Evolutionary conservation across 2,888 invertebrate species (phyloP).

Genomic region (Xylota sylvarum): DNA sequence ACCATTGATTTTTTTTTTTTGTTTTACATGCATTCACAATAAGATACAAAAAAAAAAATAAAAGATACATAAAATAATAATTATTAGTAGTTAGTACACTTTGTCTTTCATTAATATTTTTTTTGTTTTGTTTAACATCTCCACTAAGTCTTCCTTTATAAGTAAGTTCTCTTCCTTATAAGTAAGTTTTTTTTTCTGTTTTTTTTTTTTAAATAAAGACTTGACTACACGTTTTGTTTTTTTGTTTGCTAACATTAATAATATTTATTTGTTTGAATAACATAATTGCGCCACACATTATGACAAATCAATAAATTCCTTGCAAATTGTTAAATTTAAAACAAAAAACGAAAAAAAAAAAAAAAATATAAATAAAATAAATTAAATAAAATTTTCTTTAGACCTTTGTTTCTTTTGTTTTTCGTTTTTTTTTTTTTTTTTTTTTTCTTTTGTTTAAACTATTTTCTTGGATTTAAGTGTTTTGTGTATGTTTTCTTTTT

Average conservation of each 20-base stretch:
- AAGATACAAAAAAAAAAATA: not conserved
- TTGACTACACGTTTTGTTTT: not conserved
- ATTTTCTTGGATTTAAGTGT: not conserved
- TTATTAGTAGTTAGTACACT: not conserved
- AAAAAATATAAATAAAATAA: too few relatives aligned
- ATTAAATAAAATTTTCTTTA: not conserved
- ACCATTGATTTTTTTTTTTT: not conserved
- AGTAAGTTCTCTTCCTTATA: too few relatives aligned
- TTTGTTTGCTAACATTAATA: slow-evolving; percentile 14
- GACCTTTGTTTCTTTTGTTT: not conserved
- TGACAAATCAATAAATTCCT: slow-evolving; percentile 9
- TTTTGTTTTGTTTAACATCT: not conserved
- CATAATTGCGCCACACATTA: not conserved
- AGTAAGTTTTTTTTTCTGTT: not conserved
- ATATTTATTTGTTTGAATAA: slow-evolving; percentile 9
- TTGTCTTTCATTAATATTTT: not conserved
- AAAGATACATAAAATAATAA: not conserved
- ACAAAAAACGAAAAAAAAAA: not conserved
- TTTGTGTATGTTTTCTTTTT: not conserved
- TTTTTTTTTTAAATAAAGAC: slow-evolving; percentile 1
- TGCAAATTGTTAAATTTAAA: not conserved
- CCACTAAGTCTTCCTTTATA: not conserved
- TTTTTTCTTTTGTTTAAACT: not conserved
- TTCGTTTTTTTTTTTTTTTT: not conserved
- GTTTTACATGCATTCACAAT: not conserved